These are phyloP conservation scores for Cheilinus undulatus DNA, from an alignment of 2,113 vertebrate species.

Conservation along the genomic window DNA sequence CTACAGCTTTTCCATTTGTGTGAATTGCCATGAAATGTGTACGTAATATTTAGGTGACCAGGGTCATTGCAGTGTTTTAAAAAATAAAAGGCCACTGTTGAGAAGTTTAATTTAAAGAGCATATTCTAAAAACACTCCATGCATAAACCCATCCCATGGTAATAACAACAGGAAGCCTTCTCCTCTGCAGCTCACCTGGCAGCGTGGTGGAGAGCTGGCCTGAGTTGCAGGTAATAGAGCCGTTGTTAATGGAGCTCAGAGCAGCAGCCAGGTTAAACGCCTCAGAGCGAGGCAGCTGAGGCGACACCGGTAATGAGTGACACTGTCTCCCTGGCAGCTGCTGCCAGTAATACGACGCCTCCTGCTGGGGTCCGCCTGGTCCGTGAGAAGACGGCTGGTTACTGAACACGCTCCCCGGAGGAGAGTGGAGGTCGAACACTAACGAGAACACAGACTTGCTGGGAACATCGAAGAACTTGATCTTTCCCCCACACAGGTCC, in stretches of 20 bases:
- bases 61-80: no score
- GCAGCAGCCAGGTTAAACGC: conserved; percentile 71
- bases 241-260: conserved; percentile 34
- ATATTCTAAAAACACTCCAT: no score
- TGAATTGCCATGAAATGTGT: no score
- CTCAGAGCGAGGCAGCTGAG: conserved; percentile 86
- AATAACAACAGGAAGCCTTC: not conserved
- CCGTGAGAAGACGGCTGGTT: conserved; percentile 65
- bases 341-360: conserved; percentile 78
- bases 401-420: conserved; percentile 81
- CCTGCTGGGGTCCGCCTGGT: conserved; percentile 63
- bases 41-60: no score
- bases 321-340: conserved; percentile 87
- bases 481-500: conserved; percentile 95
- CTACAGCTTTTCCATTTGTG: no score
- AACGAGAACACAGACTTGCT: conserved; percentile 97
- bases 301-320: conserved; percentile 92
- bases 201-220: conserved; percentile 74
- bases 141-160: not conserved
- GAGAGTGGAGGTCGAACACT: conserved; percentile 93
- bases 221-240: conserved; percentile 53
- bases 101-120: no score
- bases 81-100: no score
- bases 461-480: conserved; percentile 96
- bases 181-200: conserved; percentile 45